These are phyloP conservation scores for Pachliopta kotzebuea DNA, from an alignment of 2,888 invertebrate species.

Conservation along the genomic window DNA sequence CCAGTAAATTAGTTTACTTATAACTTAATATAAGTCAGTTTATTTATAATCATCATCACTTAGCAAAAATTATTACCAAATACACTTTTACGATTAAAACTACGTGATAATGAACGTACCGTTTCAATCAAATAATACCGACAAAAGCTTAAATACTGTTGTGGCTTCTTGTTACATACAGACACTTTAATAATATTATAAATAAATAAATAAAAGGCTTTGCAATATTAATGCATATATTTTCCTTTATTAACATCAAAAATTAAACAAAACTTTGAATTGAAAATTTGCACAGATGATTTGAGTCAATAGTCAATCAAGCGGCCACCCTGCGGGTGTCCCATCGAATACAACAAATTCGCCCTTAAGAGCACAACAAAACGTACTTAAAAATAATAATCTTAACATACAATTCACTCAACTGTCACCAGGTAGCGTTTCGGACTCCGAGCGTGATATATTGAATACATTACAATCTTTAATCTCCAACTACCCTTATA, in stretches of 20 bases:
- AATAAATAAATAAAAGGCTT: slow-evolving; percentile 29
- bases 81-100: no score
- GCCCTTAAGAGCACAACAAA: slow-evolving; percentile 58
- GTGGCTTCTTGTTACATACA: no score
- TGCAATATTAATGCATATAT: slow-evolving; percentile 73
- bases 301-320: slow-evolving; percentile 51
- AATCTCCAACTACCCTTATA: slow-evolving; percentile 56
- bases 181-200: not conserved
- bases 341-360: slow-evolving; percentile 55
- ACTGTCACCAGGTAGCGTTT: slow-evolving; percentile 51
- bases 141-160: no score
- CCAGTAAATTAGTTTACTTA: no score
- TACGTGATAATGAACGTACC: no score
- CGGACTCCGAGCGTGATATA: slow-evolving; percentile 38
- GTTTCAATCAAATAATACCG: no score
- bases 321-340: slow-evolving; percentile 54
- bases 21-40: no score
- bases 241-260: slow-evolving; percentile 75
- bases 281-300: slow-evolving; percentile 74
- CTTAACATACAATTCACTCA: slow-evolving; percentile 45
- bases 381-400: slow-evolving; percentile 49
- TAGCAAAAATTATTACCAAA: no score
- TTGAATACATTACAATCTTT: slow-evolving; percentile 57
- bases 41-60: no score
- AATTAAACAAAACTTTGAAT: slow-evolving; percentile 60